Percentiles rank a stretch among this genome's conserved stretches.
phyloP scores from a whole-genome alignment of 2,113 vertebrate genomes.

The Dipodomys ordii region DNA sequence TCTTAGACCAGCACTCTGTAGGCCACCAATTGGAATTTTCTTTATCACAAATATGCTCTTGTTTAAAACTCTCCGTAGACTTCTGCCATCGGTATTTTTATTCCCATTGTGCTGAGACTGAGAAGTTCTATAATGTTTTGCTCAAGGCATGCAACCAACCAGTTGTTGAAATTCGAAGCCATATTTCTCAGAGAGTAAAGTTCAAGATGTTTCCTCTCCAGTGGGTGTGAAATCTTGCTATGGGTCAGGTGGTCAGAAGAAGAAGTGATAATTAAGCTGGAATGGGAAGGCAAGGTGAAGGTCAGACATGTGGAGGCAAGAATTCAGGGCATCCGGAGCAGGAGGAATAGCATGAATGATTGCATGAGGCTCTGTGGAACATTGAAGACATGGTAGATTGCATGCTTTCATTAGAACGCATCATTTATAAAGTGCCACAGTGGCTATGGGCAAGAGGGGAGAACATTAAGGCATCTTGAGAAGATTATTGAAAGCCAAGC shows the following conservation, averaged over 20 bases:
- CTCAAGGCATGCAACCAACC: neutral
- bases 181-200: neutral
- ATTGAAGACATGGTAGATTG: neutral
- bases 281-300: neutral
- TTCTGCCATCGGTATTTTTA: neutral
- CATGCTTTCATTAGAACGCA: neutral
- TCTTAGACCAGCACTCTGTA: neutral
- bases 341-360: neutral
- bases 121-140: neutral
- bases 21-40: neutral
- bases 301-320: neutral
- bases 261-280: neutral
- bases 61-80: neutral
- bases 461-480: neutral
- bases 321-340: neutral
- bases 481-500: conserved; percentile 56
- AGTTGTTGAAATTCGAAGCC: conserved; percentile 13
- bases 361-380: neutral
- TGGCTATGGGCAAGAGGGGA: neutral
- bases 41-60: neutral
- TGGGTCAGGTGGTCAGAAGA: conserved; percentile 10
- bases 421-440: neutral
- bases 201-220: neutral
- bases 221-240: neutral
- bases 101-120: neutral